phyloP scores from a whole-genome alignment of 2,888 invertebrate genomes.

The Caenorhabditis imperialis region DNA sequence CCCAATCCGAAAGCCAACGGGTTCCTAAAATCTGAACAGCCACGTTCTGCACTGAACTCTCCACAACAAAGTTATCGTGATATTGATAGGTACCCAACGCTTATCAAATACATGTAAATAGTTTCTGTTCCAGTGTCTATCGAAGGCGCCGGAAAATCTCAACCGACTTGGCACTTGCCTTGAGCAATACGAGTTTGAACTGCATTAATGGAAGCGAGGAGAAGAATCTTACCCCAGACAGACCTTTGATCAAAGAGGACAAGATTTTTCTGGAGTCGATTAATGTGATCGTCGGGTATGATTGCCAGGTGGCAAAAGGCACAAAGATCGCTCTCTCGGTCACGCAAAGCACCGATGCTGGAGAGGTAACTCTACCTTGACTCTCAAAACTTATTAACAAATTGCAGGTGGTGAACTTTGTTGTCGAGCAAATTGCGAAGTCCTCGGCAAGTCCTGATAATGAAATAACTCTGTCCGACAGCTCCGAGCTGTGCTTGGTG shows the following conservation, averaged over 20 bases:
- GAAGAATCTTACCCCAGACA: constrained; percentile 42
- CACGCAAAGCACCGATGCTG: constrained; percentile 91
- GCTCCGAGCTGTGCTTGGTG: constrained; percentile 92
- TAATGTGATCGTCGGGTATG: constrained; percentile 95
- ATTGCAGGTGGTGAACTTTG: constrained; percentile 86
- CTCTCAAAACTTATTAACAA: too few relatives aligned
- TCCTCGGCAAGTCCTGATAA: constrained; percentile 80
- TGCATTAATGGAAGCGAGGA: constrained; percentile 27
- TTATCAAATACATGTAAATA: background rate
- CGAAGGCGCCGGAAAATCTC: constrained; percentile 58
- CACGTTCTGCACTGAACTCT: constrained; percentile 56
- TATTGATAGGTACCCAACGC: constrained; percentile 50
- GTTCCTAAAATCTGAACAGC: constrained; percentile 37
- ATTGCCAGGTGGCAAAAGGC: constrained; percentile 84
- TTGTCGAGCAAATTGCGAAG: constrained; percentile 95
- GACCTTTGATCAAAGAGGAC: constrained; percentile 53
- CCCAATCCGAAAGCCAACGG: constrained; percentile 23
- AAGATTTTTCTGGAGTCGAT: constrained; percentile 78
- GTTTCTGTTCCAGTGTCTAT: constrained; percentile 43
- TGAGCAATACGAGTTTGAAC: constrained; percentile 38
- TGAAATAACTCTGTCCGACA: constrained; percentile 79
- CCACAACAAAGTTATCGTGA: constrained; percentile 64
- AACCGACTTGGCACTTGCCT: constrained; percentile 41
- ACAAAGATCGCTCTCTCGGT: constrained; percentile 88
- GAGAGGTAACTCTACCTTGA: constrained; percentile 84